Evolutionary conservation across 1,140 invertebrate species (phyloP), one percentile per base, ranked within the genome.

Genomic region (Thaumetopoea pityocampa): DNA sequence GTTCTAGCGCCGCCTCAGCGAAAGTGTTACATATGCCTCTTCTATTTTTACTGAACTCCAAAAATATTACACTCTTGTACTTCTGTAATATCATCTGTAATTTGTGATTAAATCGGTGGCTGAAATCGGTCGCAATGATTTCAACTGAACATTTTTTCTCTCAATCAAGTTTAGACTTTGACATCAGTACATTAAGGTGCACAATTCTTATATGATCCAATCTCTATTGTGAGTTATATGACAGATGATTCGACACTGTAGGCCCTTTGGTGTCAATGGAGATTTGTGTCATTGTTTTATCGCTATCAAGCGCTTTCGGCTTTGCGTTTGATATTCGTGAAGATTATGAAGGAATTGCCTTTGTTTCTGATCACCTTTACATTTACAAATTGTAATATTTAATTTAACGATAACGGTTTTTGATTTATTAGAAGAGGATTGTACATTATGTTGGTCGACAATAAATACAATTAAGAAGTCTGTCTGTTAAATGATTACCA

Each of bases 111-210:
- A 67, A 71, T 64, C 57, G 56, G 50, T 51, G 36, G 33, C 51
- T 52, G 35, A 52, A 67, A 67, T 67, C 44, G 59, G 53, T 61
- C 29, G 40, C 51, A 47, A 68, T 64, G 65, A 67, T 64, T 68
- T 51, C 51, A 43, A 42, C 40, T 30, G 43, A 38, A 28, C 20
- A 40, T 30, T 9, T n/a, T 35, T 18, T 15, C 23, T 38, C 29
- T 36, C 36, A 27, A 29, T 30, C 50, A 41, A 64, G 27, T 46
- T 27, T 49, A 15, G 40, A 49, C 51, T 38, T 29, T 64, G 59
- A 44, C 14, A 15, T 30, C 30, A 20, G 19, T 23, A 7, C 5
- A 1, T 14, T 42, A 49, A 16, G 36, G 47, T 41, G 11, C 18
- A 40, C 17, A 8, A 28, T 38, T 27, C 36, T 2, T 8, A 16